phyloP scores from a whole-genome alignment of 2,888 invertebrate genomes.

The Uropetala carovei region DNA sequence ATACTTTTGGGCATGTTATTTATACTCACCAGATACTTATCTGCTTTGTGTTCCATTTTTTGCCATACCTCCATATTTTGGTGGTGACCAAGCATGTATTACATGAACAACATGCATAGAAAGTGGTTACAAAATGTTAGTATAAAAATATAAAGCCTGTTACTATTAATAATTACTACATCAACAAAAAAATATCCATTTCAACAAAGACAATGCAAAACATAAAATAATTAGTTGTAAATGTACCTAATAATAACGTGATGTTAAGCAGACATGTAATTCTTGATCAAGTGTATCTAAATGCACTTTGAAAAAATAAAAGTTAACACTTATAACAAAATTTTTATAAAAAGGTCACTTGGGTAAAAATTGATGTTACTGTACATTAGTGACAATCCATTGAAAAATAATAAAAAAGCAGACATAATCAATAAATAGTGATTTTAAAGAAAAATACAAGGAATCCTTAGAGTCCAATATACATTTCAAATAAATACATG shows the following conservation, averaged over 20 bases:
- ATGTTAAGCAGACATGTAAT: not conserved
- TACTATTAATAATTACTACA: not conserved
- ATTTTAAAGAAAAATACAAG: not conserved
- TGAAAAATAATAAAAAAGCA: constrained; percentile 52
- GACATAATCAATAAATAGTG: not conserved
- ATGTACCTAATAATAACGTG: not conserved
- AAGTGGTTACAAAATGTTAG: not conserved
- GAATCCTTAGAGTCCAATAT: not conserved
- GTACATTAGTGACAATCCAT: constrained; percentile 41
- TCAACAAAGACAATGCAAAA: not conserved
- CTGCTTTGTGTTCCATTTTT: not conserved
- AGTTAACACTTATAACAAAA: not conserved
- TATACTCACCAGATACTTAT: constrained; percentile 25
- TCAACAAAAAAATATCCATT: not conserved
- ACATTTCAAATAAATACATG: too few species aligned
- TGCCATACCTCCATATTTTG: constrained; percentile 26
- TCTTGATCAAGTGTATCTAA: not conserved
- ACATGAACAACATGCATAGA: constrained; percentile 49
- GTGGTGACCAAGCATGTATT: constrained; percentile 53
- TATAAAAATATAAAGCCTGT: not conserved
- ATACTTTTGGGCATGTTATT: constrained; percentile 44
- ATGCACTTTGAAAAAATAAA: not conserved
- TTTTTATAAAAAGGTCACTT: not conserved
- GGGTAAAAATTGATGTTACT: not conserved
- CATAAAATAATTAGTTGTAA: not conserved